Percentiles rank a stretch among this genome's conserved stretches.
These are phyloP conservation scores for Melieria omissa DNA, from an alignment of 2,888 invertebrate species.

Conservation along the genomic window DNA sequence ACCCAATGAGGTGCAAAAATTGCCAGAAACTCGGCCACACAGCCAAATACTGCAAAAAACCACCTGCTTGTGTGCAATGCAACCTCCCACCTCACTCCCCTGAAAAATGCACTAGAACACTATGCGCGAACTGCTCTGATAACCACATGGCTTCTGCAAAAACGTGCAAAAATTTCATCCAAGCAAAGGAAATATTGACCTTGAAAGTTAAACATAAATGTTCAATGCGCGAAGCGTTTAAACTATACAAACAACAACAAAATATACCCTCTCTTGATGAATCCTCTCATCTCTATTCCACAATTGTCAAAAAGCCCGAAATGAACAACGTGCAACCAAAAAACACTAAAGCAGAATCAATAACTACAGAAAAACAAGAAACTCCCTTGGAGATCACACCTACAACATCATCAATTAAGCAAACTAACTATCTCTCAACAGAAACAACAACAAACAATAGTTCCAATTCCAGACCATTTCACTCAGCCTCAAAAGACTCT, in stretches of 20 bases:
- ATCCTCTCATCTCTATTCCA: too few relatives aligned
- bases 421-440: too few relatives aligned
- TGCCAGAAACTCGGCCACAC: slow-evolving; percentile 41
- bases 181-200: slow-evolving; percentile 33
- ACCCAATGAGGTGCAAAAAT: slow-evolving; percentile 39
- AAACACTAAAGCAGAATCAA: too few relatives aligned
- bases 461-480: too few relatives aligned
- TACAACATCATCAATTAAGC: too few relatives aligned
- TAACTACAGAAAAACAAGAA: too few relatives aligned
- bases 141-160: slow-evolving; percentile 34
- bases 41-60: slow-evolving; percentile 36
- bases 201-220: slow-evolving; percentile 35
- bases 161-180: slow-evolving; percentile 23
- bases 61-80: slow-evolving; percentile 30
- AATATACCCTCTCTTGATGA: too few relatives aligned
- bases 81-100: slow-evolving; percentile 36
- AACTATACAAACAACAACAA: not conserved
- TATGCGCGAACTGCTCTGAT: slow-evolving; percentile 38
- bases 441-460: too few relatives aligned
- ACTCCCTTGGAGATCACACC: too few relatives aligned
- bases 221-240: slow-evolving; percentile 19
- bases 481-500: too few relatives aligned
- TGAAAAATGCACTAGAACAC: slow-evolving; percentile 18
- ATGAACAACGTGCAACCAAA: too few relatives aligned
- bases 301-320: too few relatives aligned